Percentiles rank a stretch among this genome's conserved stretches.
Evolutionary conservation across 2,113 vertebrate species (phyloP).

Genomic region (Halcyon senegalensis): DNA sequence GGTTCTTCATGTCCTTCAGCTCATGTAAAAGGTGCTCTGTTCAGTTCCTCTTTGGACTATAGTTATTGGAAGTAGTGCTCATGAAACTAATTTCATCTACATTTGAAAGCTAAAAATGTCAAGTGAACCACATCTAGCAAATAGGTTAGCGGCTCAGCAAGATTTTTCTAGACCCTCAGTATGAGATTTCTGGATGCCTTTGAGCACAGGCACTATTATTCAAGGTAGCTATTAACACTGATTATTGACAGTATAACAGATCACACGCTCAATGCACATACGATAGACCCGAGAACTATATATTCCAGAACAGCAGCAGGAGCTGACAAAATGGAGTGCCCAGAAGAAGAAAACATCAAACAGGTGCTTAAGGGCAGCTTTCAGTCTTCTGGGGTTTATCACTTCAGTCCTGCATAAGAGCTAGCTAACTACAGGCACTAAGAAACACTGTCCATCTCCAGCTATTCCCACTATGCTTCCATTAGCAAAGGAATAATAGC

Average conservation of each 20-base stretch:
- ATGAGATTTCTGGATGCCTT: background rate
- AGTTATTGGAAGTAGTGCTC: background rate
- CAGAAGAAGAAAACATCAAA: background rate
- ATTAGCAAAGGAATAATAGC: conserved; percentile 12
- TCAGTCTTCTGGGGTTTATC: background rate
- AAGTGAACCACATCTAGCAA: background rate
- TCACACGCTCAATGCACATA: background rate
- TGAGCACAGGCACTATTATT: background rate
- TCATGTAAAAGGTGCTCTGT: background rate
- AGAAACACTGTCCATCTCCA: background rate
- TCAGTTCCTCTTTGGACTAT: background rate
- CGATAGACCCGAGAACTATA: background rate
- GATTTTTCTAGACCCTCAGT: background rate
- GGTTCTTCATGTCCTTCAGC: background rate
- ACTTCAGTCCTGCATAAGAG: background rate
- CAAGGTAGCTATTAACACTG: background rate
- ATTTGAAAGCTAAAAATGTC: background rate
- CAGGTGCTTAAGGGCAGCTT: conserved; percentile 23
- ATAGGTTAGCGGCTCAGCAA: background rate
- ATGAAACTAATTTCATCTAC: background rate
- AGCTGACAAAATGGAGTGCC: background rate
- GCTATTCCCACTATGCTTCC: background rate
- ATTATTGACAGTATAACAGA: background rate
- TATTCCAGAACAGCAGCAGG: background rate
- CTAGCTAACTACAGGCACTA: background rate